Conservation (phyloP, 2,113 vertebrate genomes). For the Nyctereutes procyonoides region DNA sequence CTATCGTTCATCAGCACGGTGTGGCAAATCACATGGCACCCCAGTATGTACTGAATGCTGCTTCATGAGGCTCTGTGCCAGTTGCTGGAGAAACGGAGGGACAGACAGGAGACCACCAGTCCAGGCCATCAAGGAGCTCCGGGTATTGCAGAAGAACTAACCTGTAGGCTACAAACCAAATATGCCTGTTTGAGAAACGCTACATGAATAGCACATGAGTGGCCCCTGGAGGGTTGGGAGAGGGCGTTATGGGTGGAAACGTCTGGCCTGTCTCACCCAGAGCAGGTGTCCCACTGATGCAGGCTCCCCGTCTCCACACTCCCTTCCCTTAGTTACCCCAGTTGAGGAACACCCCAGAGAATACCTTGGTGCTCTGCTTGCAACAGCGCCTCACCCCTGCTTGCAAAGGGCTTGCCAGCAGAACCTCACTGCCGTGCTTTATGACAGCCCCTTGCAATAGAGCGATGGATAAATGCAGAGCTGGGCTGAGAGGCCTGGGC, state of each 20-base stretch:
- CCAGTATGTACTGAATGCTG: background rate
- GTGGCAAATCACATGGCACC: background rate
- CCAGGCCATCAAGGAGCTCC: background rate
- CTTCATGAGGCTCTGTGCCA: background rate
- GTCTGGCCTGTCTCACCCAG: background rate
- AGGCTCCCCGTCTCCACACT: background rate
- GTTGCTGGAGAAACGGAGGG: background rate
- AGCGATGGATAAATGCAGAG: background rate
- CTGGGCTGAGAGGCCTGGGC: background rate
- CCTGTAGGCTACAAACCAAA: background rate
- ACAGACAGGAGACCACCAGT: fast-evolving
- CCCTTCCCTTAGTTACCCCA: background rate
- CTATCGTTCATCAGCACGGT: background rate
- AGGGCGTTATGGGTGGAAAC: background rate
- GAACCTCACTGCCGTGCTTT: background rate
- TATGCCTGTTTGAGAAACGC: background rate
- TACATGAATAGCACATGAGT: background rate
- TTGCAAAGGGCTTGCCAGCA: background rate
- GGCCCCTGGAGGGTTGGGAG: background rate
- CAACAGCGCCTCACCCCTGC: background rate
- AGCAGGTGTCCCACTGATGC: background rate
- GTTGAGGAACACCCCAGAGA: background rate
- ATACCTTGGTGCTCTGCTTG: fast-evolving
- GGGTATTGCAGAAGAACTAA: background rate
- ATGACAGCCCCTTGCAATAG: background rate